Evolutionary conservation across 2,888 invertebrate species (phyloP).

Genomic region (Busseola fusca): DNA sequence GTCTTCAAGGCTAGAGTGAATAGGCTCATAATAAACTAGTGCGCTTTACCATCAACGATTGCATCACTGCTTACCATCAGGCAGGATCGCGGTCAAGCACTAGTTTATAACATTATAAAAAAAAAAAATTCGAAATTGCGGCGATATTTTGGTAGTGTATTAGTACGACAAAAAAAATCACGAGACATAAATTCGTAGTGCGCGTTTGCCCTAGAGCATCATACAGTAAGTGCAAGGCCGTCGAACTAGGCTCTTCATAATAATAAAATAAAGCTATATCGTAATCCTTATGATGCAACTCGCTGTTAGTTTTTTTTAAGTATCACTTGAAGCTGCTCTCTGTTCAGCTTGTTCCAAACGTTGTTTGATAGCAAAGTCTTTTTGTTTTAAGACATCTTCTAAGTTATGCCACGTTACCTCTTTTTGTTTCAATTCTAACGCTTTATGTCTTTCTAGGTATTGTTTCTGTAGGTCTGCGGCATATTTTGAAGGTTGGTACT

Average conservation of each 20-base stretch:
- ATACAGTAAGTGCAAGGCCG: too few species aligned
- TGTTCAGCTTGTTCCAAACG: constrained; percentile 1
- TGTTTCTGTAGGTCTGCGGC: constrained; percentile 66
- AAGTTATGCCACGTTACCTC: constrained; percentile 62
- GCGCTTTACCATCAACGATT: too few species aligned
- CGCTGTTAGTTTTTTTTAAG: constrained; percentile 19
- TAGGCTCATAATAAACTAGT: too few species aligned
- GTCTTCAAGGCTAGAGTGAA: too few species aligned
- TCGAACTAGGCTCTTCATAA: neutral
- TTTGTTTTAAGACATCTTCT: constrained; percentile 60
- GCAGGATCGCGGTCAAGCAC: too few species aligned
- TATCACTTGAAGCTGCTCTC: neutral
- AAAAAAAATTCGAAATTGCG: neutral
- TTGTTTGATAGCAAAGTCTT: constrained; percentile 56
- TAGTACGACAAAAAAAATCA: too few species aligned
- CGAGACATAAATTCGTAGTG: too few species aligned
- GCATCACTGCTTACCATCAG: too few species aligned
- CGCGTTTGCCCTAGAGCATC: neutral
- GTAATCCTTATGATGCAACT: constrained; percentile 9
- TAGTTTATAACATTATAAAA: too few species aligned
- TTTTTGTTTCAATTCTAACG: neutral
- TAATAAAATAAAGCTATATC: neutral
- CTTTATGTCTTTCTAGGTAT: constrained; percentile 59
- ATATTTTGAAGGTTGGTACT: constrained; percentile 65
- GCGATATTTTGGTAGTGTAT: neutral